Conservation (phyloP, 2,888 invertebrate genomes). For the Trachelus stipa region DNA sequence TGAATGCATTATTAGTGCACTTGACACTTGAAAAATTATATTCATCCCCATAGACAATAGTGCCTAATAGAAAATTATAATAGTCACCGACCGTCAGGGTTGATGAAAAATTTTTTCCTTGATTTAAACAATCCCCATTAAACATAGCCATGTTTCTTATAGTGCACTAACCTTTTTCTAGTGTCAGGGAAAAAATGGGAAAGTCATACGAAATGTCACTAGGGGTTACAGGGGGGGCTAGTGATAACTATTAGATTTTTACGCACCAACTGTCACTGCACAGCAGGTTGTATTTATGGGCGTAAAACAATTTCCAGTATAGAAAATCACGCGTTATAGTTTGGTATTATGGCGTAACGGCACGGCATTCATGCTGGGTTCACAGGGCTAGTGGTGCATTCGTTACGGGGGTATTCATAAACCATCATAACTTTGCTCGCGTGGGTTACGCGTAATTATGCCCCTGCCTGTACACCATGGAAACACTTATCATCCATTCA, state of each 20-base stretch:
- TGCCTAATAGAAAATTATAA: not conserved
- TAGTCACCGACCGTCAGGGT: not conserved
- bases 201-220: not conserved
- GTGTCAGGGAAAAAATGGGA: not conserved
- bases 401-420: conserved; percentile 64
- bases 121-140: not conserved
- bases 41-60: not conserved
- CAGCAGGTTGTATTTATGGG: conserved; percentile 62
- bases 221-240: not conserved
- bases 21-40: not conserved
- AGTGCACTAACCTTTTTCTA: not conserved
- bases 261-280: conserved; percentile 59
- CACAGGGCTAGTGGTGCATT: conserved; percentile 50
- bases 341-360: conserved; percentile 52
- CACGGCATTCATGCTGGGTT: conserved; percentile 42
- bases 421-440: conserved; percentile 62
- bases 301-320: conserved; percentile 66
- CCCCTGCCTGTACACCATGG: not conserved
- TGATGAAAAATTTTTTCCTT: not conserved
- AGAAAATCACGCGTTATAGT: conserved; percentile 65
- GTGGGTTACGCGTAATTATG: conserved; percentile 35
- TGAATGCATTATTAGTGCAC: conserved; percentile 34
- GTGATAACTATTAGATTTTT: conserved; percentile 51
- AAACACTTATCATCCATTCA: not conserved
- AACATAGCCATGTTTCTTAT: not conserved